Evolutionary conservation across 1,140 invertebrate genomes (phyloP).

Genomic region (Diploscapter pachys): DNA sequence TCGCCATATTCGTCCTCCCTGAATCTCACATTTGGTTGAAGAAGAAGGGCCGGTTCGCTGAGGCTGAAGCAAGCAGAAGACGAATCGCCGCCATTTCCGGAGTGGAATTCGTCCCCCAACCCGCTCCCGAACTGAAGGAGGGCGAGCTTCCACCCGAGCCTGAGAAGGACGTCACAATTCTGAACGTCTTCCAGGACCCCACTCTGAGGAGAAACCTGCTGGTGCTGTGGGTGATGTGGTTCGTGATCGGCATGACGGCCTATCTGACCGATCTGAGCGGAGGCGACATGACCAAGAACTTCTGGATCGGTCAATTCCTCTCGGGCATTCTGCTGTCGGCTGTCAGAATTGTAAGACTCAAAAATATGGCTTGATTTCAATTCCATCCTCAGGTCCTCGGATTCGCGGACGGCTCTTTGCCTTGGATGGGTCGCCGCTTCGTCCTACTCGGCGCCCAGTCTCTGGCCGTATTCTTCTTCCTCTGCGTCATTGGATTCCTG

Average conservation of each 20-base stretch:
- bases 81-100: slow-evolving; percentile 23
- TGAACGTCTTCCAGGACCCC: slow-evolving; percentile 19
- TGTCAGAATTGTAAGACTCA: slow-evolving; percentile 22
- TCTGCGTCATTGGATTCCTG: slow-evolving; percentile 26
- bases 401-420: slow-evolving; percentile 25
- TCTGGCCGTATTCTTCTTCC: slow-evolving; percentile 32
- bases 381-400: slow-evolving; percentile 11
- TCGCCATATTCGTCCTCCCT: slow-evolving; percentile 24
- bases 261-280: slow-evolving; percentile 28
- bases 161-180: slow-evolving; percentile 19
- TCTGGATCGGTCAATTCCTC: slow-evolving; percentile 34
- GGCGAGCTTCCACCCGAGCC: not conserved
- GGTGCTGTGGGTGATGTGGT: slow-evolving; percentile 24
- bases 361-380: not conserved
- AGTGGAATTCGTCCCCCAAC: slow-evolving; percentile 20
- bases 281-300: slow-evolving; percentile 34
- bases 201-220: slow-evolving; percentile 26
- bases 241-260: slow-evolving; percentile 17
- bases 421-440: slow-evolving; percentile 35
- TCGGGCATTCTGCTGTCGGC: slow-evolving; percentile 24
- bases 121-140: not conserved
- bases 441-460: slow-evolving; percentile 24
- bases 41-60: slow-evolving; percentile 22
- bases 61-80: slow-evolving; percentile 25
- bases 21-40: slow-evolving; percentile 31